Evolutionary conservation across 2,797 vertebrate genomes (phyloP).

Genomic region (Pachyuromys duprasi): DNA sequence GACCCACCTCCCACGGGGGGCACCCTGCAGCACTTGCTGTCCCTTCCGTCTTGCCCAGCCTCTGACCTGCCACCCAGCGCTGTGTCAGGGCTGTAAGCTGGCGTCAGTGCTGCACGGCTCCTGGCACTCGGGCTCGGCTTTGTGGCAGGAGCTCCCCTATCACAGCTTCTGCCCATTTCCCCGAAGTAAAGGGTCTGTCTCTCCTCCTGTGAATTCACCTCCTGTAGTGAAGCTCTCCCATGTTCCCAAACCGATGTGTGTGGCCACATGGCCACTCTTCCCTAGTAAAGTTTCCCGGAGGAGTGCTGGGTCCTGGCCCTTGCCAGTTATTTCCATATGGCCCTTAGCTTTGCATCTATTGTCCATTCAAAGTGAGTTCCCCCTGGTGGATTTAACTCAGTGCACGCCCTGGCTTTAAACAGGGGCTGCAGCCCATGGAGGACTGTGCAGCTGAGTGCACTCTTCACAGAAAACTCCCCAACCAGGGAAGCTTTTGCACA

Average conservation of each 20-base stretch:
- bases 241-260: background rate
- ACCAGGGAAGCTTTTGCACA: background rate
- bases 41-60: too few relatives aligned
- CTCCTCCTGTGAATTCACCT: too few relatives aligned
- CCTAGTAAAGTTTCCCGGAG: background rate
- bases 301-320: background rate
- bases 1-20: background rate
- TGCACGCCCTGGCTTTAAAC: background rate
- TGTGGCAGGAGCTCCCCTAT: background rate
- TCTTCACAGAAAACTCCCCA: background rate
- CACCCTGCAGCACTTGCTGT: background rate
- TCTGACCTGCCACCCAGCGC: background rate
- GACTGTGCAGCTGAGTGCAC: too few relatives aligned
- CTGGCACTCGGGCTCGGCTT: too few relatives aligned
- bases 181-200: background rate
- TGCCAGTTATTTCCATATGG: background rate
- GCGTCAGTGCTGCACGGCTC: background rate
- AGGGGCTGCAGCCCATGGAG: background rate
- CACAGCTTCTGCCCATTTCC: background rate
- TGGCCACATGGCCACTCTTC: background rate
- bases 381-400: background rate
- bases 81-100: background rate
- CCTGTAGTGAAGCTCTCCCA: too few relatives aligned
- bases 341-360: background rate
- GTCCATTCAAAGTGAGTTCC: background rate